These are phyloP conservation scores for Chironex yamaguchii DNA, from an alignment of 30 jellyfish, hydroid and myxozoan genomes.

Conservation along the genomic window DNA sequence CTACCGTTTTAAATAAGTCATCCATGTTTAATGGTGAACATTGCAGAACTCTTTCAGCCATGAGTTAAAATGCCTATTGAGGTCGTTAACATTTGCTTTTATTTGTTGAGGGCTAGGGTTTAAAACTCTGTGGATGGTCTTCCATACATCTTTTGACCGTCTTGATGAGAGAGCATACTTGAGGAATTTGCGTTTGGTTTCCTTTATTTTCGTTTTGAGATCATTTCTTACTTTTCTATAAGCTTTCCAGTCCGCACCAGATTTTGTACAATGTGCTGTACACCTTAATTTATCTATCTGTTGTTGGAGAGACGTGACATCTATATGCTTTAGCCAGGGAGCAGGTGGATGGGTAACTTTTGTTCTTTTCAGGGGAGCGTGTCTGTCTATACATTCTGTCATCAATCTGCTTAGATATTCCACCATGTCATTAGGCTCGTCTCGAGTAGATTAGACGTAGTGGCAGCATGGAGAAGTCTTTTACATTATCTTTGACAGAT, in stretches of 20 bases:
- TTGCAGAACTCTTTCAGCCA: neutral
- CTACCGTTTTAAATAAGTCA: neutral
- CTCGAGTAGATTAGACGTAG: too few relatives aligned
- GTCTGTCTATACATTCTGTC: slow-evolving; percentile 67
- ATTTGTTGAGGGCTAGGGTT: slow-evolving; percentile 24
- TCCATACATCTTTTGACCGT: slow-evolving; percentile 68
- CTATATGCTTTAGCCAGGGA: slow-evolving; percentile 78
- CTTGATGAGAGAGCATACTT: slow-evolving; percentile 40
- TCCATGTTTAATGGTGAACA: neutral
- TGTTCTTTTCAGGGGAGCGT: slow-evolving; percentile 72
- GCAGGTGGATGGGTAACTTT: slow-evolving; percentile 79
- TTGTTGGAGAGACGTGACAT: slow-evolving; percentile 9
- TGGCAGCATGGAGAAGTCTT: too few relatives aligned
- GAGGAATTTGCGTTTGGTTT: slow-evolving; percentile 33
- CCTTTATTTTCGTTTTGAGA: too few relatives aligned
- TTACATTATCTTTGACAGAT: too few relatives aligned
- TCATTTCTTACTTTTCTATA: too few relatives aligned
- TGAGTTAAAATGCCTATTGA: neutral
- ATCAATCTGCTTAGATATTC: slow-evolving; percentile 50
- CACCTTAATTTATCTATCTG: neutral
- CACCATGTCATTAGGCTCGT: slow-evolving; percentile 69
- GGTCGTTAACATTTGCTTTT: neutral
- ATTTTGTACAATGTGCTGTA: neutral
- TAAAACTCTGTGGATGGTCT: slow-evolving; percentile 32
- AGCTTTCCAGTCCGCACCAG: too few relatives aligned